Evolutionary conservation across 1,140 invertebrate genomes (phyloP).

Genomic region (Adelges cooleyi): DNA sequence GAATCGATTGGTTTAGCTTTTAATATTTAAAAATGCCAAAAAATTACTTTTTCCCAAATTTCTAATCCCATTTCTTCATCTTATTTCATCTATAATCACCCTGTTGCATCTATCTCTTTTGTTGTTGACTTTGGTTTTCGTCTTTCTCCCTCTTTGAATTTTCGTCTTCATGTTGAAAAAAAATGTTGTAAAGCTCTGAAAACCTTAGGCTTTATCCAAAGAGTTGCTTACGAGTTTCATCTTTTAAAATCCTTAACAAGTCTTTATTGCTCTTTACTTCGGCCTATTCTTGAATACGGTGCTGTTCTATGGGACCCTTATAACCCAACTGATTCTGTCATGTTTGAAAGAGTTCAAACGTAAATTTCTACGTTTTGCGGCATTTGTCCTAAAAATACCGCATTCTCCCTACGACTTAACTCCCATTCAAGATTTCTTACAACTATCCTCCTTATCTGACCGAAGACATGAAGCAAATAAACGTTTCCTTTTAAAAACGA

Average conservation of each 20-base stretch:
- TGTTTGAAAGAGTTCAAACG: too few relatives aligned
- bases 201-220: not conserved
- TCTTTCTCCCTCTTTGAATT: not conserved
- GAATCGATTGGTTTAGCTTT: not conserved
- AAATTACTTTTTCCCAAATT: conserved; percentile 6
- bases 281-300: not conserved
- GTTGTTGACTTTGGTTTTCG: not conserved
- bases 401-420: too few relatives aligned
- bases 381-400: too few relatives aligned
- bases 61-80: not conserved
- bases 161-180: not conserved
- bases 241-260: not conserved
- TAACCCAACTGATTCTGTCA: too few relatives aligned
- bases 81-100: not conserved
- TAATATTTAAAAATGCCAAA: not conserved
- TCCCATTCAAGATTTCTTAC: too few relatives aligned
- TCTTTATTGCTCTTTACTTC: not conserved
- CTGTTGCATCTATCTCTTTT: not conserved
- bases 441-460: too few relatives aligned
- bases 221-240: too few relatives aligned
- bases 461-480: too few relatives aligned
- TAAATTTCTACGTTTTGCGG: too few relatives aligned
- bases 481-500: too few relatives aligned
- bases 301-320: not conserved
- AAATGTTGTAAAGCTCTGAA: too few relatives aligned